Conservation (phyloP, 1,140 invertebrate genomes). For the Triops longicaudatus region DNA sequence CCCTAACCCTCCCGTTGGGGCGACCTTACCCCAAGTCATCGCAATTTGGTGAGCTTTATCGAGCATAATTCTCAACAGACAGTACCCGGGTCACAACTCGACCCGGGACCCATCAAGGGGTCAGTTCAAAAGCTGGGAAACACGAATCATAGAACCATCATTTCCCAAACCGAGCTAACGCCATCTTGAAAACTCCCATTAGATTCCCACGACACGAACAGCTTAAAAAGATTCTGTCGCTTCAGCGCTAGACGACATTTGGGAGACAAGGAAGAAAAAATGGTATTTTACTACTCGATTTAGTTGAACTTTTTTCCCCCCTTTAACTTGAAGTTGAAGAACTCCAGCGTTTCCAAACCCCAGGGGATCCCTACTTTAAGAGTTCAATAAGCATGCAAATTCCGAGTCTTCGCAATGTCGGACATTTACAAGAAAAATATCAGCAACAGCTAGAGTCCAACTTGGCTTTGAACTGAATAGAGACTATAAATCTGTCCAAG, state of each 20-base stretch:
- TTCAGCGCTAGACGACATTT: too few species aligned
- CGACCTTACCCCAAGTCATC: neutral
- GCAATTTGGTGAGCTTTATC: constrained; percentile 8
- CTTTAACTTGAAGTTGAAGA: neutral
- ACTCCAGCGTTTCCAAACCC: neutral
- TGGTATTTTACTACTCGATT: too few species aligned
- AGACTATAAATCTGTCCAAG: neutral
- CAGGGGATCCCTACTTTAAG: neutral
- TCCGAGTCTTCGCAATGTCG: neutral
- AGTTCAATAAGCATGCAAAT: neutral
- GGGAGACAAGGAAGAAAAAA: too few species aligned
- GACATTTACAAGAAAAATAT: neutral
- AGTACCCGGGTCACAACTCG: neutral
- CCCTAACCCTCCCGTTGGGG: neutral
- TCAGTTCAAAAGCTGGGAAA: neutral
- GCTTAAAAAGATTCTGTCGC: neutral
- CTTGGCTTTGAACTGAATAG: neutral
- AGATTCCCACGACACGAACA: neutral
- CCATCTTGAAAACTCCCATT: neutral
- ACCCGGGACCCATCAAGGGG: neutral
- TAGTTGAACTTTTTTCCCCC: neutral
- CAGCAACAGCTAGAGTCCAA: neutral
- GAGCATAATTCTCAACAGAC: neutral
- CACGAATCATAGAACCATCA: neutral
- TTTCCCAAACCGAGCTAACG: neutral